These are phyloP conservation scores for Tragelaphus buxtoni DNA, from an alignment of 2,113 vertebrate species.

Conservation along the genomic window DNA sequence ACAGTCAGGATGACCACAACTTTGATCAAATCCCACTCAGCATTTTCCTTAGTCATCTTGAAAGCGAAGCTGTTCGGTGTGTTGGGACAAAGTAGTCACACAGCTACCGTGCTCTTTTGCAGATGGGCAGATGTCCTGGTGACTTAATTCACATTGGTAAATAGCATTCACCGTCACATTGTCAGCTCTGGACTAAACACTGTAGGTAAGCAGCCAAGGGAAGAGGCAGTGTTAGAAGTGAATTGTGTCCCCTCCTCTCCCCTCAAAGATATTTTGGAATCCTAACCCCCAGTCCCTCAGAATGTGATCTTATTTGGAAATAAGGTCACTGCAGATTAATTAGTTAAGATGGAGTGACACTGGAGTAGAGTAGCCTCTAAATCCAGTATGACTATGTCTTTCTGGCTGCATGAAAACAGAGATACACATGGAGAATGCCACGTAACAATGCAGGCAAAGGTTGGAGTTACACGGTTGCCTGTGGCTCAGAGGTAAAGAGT, in stretches of 20 bases:
- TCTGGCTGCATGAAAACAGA: neutral
- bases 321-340: neutral
- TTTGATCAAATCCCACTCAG: neutral
- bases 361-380: neutral
- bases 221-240: neutral
- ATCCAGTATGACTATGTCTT: neutral
- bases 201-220: neutral
- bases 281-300: neutral
- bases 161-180: neutral
- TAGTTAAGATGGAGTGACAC: neutral
- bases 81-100: neutral
- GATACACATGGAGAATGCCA: neutral
- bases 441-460: neutral
- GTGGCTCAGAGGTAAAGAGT: neutral
- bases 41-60: neutral
- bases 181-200: neutral
- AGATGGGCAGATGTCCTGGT: neutral
- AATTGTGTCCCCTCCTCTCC: neutral
- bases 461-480: neutral
- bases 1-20: neutral
- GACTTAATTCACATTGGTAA: neutral
- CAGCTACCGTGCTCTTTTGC: neutral
- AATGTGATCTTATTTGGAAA: neutral
- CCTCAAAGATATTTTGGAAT: neutral
- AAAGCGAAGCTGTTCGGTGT: neutral